Base-by-base conservation (phyloP, 2,888 invertebrate genomes). In the Drosophila testacea region DNA sequence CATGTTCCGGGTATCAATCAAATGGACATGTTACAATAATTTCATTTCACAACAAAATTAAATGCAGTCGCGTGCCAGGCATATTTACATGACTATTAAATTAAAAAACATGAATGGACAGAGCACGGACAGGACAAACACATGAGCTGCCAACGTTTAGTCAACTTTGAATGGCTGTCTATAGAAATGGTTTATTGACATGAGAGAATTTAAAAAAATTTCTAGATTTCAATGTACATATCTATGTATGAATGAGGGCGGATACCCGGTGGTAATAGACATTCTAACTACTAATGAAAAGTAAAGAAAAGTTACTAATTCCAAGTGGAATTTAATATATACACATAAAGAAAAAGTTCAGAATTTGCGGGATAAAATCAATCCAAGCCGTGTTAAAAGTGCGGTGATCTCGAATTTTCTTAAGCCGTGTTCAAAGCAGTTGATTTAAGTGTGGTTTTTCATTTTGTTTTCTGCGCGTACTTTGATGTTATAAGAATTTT, bases 81-180 rank as follows among this genome's bases (percentile, higher is more conserved):
- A 68, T 83, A 69, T 83, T 84, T 84, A 86, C 83, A 86, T 78
- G 86, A 83, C 86, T 86, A 83, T 88, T 88, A 83, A 88, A 83
- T 84, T 87, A 85, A 89, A 83, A 87, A 87, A 87, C 89, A 87
- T 83, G 75, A 83, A 87, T 73, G 80, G 46, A 79, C 69, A 64
- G 51, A 63, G 55, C 42, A 46, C 22, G 51, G 6, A 39, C 22
- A 27, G 44, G 13, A 50, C 50, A 56, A 34, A 54, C 44, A 65
- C 34, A 41, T 36, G 52, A 64, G 68, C 79, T 64, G 67, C 68
- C 54, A 86, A 68, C 83, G 89, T 83, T 83, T 83, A 83, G 83
- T 83, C 78, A 73, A 62, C 46, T 62, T 50, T 83, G 79, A 85
- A 88, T 82, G 57, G 59, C 48, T 56, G 66, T n/a, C 32, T 55